Conservation (phyloP, 2,888 invertebrate genomes). For the Sphaeridia pumilis region DNA sequence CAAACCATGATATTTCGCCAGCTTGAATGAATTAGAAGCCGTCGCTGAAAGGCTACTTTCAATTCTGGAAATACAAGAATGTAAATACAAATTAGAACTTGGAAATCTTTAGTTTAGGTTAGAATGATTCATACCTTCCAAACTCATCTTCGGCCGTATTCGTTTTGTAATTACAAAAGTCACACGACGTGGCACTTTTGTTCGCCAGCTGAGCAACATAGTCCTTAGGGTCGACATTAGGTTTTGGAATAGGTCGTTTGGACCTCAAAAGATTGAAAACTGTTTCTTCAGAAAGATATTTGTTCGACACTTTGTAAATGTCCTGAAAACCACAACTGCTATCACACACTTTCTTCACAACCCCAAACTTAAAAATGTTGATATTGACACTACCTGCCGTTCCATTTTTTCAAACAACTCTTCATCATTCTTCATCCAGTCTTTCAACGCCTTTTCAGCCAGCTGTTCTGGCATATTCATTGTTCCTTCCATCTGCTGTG, state of each 20-base stretch:
- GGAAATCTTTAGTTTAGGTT: too few species aligned
- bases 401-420: slow-evolving; percentile 25
- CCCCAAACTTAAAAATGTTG: too few species aligned
- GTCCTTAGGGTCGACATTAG: slow-evolving; percentile 20
- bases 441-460: slow-evolving; percentile 24
- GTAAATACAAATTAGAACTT: too few species aligned
- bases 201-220: slow-evolving; percentile 37
- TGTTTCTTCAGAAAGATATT: slow-evolving; percentile 30
- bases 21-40: slow-evolving; percentile 42
- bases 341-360: background rate
- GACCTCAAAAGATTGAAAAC: slow-evolving; percentile 35
- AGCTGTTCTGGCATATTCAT: slow-evolving; percentile 24
- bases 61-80: slow-evolving; percentile 31
- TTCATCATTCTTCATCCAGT: slow-evolving; percentile 27
- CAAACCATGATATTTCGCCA: slow-evolving; percentile 41
- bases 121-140: slow-evolving; percentile 38
- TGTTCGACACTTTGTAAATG: slow-evolving; percentile 31
- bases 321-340: slow-evolving; percentile 20
- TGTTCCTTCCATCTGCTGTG: slow-evolving; percentile 21
- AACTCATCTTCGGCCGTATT: slow-evolving; percentile 40
- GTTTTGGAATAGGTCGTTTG: slow-evolving; percentile 30
- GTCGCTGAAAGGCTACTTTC: slow-evolving; percentile 39
- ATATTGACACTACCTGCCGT: slow-evolving; percentile 27
- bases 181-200: slow-evolving; percentile 38
- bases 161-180: slow-evolving; percentile 39